phyloP scores from a whole-genome alignment of 2,113 vertebrate genomes.

The Pedetes capensis region DNA sequence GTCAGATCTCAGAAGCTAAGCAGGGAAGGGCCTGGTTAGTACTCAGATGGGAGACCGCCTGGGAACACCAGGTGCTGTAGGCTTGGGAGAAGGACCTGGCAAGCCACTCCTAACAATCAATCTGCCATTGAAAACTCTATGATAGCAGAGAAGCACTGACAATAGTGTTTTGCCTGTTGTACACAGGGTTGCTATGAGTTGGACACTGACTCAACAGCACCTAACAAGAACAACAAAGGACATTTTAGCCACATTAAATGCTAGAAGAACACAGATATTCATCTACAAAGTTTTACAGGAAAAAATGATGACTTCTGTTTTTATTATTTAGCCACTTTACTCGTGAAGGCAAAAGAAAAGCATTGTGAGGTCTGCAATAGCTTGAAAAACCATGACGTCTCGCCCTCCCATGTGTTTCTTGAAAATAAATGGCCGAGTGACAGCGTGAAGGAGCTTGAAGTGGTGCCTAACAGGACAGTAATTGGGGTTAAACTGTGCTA shows the following conservation, averaged over 20 bases:
- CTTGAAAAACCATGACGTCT: background rate
- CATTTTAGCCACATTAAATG: background rate
- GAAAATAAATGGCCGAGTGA: background rate
- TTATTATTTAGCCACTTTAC: background rate
- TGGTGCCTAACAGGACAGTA: background rate
- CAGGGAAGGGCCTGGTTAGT: no score
- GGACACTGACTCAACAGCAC: no score
- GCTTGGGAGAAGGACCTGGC: no score
- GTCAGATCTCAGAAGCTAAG: no score
- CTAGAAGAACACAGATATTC: background rate
- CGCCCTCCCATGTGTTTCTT: background rate
- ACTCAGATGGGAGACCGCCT: no score
- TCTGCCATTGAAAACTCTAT: no score
- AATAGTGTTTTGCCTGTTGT: no score
- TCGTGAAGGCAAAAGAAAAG: background rate
- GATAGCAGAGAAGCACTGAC: no score
- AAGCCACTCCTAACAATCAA: no score
- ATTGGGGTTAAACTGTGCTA: background rate
- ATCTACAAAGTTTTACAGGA: background rate
- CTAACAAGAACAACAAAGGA: no score
- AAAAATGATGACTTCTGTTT: background rate
- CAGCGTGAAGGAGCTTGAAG: fast-evolving
- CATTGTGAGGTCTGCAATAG: background rate
- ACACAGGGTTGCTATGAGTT: no score
- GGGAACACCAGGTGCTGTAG: no score